phyloP scores from a whole-genome alignment of 2,797 vertebrate genomes.

The Enteromius afrohamiltoni region DNA sequence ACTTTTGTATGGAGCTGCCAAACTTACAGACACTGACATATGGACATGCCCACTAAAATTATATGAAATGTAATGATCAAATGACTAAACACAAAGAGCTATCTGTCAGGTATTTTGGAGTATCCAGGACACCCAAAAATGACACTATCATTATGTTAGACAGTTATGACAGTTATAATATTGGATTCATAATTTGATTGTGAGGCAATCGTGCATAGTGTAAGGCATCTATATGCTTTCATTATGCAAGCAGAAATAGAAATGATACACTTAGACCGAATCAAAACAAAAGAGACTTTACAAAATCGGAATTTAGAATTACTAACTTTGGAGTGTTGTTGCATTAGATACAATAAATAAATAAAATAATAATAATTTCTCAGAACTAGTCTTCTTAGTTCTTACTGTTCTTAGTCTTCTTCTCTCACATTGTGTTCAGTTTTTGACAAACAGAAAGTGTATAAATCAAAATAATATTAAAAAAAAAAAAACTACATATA shows the following conservation, averaged over 20 bases:
- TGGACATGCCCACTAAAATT: conserved; percentile 20
- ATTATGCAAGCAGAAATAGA: not conserved
- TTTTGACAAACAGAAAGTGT: not conserved
- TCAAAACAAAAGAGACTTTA: not conserved
- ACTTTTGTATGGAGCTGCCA: conserved; percentile 33
- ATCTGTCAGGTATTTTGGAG: conserved; percentile 1
- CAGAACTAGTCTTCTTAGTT: not conserved
- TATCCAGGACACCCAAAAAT: not conserved
- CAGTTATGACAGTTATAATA: not conserved
- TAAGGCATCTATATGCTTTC: not conserved
- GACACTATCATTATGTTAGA: conserved; percentile 3
- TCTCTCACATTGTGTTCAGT: not conserved
- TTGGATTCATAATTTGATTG: not conserved
- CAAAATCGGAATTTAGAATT: not conserved
- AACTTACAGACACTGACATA: conserved; percentile 35
- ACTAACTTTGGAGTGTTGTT: not conserved
- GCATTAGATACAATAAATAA: not conserved
- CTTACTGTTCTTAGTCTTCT: too few species aligned
- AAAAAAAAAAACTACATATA: not conserved
- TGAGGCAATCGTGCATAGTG: not conserved
- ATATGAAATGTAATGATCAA: conserved; percentile 26
- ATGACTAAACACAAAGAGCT: conserved; percentile 35
- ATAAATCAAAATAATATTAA: not conserved
- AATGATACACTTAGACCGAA: not conserved
- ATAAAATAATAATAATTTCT: not conserved